phyloP scores from a whole-genome alignment of 2,113 vertebrate genomes.

The Odocoileus virginianus region DNA sequence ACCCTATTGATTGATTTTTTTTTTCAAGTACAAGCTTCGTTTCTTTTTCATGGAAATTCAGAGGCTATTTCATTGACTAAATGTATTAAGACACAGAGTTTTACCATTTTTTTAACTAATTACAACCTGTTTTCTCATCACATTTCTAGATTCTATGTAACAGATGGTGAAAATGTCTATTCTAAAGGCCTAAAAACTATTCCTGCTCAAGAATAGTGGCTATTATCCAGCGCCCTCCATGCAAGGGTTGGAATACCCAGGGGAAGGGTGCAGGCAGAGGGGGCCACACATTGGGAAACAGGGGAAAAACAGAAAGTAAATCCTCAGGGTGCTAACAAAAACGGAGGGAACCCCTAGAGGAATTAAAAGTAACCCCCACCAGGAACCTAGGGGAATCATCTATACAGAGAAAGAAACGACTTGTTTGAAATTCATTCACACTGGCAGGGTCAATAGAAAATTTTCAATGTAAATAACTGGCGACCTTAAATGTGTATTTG shows the following conservation, averaged over 20 bases:
- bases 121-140: constrained; percentile 37
- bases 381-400: constrained; percentile 63
- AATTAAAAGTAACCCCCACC: constrained; percentile 62
- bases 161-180: constrained; percentile 40
- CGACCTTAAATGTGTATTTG: constrained; percentile 11
- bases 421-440: constrained; percentile 70
- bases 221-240: not conserved
- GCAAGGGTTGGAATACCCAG: not conserved
- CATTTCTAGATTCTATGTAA: constrained; percentile 11
- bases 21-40: not conserved
- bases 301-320: constrained; percentile 41
- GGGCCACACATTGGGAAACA: not conserved
- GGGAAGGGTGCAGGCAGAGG: not conserved
- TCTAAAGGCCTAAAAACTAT: constrained; percentile 31
- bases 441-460: constrained; percentile 58
- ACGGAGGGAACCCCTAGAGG: constrained; percentile 26
- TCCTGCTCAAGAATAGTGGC: not conserved
- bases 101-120: constrained; percentile 33
- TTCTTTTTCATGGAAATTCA: constrained; percentile 39
- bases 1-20: not conserved
- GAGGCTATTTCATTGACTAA: constrained; percentile 13
- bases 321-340: constrained; percentile 52
- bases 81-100: constrained; percentile 2
- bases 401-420: constrained; percentile 48
- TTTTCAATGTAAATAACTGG: constrained; percentile 6